Evolutionary conservation across 2,797 vertebrate genomes (phyloP).

Genomic region (Hoplostethus atlanticus): DNA sequence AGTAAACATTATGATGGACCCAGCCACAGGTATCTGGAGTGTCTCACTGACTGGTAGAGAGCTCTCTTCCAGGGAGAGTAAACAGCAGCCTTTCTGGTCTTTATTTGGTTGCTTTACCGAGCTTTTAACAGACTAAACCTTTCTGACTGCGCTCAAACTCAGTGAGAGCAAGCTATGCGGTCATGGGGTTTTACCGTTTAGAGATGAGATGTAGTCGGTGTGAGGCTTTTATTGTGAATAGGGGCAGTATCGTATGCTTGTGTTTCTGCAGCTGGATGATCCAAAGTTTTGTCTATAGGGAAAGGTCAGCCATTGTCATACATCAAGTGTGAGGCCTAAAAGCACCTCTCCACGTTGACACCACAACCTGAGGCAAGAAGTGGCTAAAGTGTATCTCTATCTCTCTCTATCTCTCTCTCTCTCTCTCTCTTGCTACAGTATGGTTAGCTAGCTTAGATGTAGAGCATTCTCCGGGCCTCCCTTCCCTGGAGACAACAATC

Average conservation of each 20-base stretch:
- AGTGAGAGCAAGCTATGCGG: neutral
- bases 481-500: slow-evolving; percentile 54
- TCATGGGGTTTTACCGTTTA: slow-evolving; percentile 45
- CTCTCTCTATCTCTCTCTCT: slow-evolving; percentile 2
- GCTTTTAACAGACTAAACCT: slow-evolving; percentile 66
- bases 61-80: slow-evolving; percentile 66
- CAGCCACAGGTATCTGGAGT: slow-evolving; percentile 77
- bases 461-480: slow-evolving; percentile 47
- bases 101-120: slow-evolving; percentile 82
- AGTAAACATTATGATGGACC: slow-evolving; percentile 77
- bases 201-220: slow-evolving; percentile 25
- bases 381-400: slow-evolving; percentile 10
- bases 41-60: slow-evolving; percentile 67
- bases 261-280: slow-evolving; percentile 51
- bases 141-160: slow-evolving; percentile 34
- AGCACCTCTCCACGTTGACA: slow-evolving; percentile 63
- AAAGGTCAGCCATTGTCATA: slow-evolving; percentile 59
- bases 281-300: slow-evolving; percentile 19
- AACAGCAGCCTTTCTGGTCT: slow-evolving; percentile 80
- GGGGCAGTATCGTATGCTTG: slow-evolving; percentile 24
- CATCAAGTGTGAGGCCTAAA: slow-evolving; percentile 62
- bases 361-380: slow-evolving; percentile 21
- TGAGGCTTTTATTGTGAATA: slow-evolving; percentile 11
- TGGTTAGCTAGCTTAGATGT: slow-evolving; percentile 29
- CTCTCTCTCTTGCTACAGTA: slow-evolving; percentile 17